These are phyloP conservation scores for Parauchenoglanis punctatus DNA, from an alignment of 2,797 vertebrate species.

Conservation along the genomic window DNA sequence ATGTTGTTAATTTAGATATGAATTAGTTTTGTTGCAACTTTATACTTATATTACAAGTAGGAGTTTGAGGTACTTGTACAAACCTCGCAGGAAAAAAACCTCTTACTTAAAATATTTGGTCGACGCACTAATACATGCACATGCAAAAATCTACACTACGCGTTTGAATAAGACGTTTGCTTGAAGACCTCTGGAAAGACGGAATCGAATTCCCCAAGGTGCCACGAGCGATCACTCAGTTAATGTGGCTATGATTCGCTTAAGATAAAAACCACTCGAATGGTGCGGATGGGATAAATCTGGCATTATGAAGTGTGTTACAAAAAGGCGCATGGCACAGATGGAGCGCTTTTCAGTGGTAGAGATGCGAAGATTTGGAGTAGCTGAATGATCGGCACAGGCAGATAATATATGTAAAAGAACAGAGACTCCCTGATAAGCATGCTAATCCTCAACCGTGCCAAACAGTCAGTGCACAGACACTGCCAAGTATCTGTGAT, in stretches of 20 bases:
- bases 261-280: conserved; percentile 46
- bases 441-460: conserved; percentile 56
- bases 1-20: neutral
- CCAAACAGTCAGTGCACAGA: conserved; percentile 56
- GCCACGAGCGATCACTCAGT: conserved; percentile 3
- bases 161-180: conserved; percentile 10
- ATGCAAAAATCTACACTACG: neutral
- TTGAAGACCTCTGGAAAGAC: conserved; percentile 2
- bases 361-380: conserved; percentile 57
- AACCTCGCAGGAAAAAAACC: neutral
- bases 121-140: neutral
- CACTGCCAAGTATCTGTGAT: conserved; percentile 62
- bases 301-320: conserved; percentile 58
- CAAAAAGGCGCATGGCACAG: conserved; percentile 60
- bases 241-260: conserved; percentile 40
- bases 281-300: conserved; percentile 53
- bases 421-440: conserved; percentile 63
- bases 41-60: neutral
- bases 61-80: neutral
- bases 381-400: conserved; percentile 59
- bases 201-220: conserved; percentile 18
- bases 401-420: conserved; percentile 64
- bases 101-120: neutral
- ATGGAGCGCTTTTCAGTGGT: conserved; percentile 56
- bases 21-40: neutral